phyloP scores from a whole-genome alignment of 1,140 invertebrate genomes.

The Schlechtendalia chinensis region DNA sequence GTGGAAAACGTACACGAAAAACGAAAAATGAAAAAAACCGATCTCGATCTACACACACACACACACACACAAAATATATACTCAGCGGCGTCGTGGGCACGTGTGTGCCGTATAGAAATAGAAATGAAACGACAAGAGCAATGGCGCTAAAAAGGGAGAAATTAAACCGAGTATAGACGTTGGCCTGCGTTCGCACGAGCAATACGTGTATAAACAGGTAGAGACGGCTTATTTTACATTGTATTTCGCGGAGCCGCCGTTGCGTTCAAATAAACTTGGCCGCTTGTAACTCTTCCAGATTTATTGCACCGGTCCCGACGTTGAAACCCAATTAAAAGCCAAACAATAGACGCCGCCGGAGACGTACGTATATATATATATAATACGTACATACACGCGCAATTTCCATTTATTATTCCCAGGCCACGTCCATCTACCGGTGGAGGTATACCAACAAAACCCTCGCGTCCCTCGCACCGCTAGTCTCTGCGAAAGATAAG shows the following conservation, averaged over 20 bases:
- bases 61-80: too few species aligned
- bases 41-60: too few species aligned
- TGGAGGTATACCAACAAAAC: background rate
- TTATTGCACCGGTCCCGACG: slow-evolving; percentile 33
- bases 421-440: slow-evolving; percentile 4
- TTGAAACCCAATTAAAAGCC: slow-evolving; percentile 49
- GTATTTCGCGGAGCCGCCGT: background rate
- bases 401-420: slow-evolving; percentile 48
- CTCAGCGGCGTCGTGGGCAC: background rate
- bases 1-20: too few species aligned
- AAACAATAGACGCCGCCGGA: slow-evolving; percentile 22
- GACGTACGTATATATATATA: background rate
- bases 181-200: too few species aligned
- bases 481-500: too few species aligned
- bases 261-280: slow-evolving; percentile 20
- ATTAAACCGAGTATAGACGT: slow-evolving; percentile 10
- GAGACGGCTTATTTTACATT: slow-evolving; percentile 5
- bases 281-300: slow-evolving; percentile 40
- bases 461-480: background rate
- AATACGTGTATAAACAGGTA: too few species aligned
- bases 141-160: background rate
- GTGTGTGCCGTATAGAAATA: background rate
- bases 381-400: background rate
- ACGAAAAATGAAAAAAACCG: too few species aligned
- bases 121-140: background rate